Conservation (phyloP, 2,113 vertebrate genomes). For the Crotalus viridis region DNA sequence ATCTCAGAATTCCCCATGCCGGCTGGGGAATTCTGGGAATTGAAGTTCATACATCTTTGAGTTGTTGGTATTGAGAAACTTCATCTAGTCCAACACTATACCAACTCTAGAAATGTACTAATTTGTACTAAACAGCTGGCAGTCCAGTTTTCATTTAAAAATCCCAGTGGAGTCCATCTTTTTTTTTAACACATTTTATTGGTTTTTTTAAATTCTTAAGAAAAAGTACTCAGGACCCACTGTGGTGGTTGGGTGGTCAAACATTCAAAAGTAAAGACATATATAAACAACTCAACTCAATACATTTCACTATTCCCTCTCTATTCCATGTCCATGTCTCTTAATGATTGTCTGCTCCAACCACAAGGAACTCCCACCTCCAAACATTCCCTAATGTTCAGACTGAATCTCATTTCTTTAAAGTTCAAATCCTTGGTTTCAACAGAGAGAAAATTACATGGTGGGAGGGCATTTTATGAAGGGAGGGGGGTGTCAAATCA, state of each 20-base stretch:
- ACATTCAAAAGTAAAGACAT: too few species aligned
- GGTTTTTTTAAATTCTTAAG: too few species aligned
- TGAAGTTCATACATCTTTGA: background rate
- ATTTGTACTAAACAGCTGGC: background rate
- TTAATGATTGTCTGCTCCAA: background rate
- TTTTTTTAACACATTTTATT: too few species aligned
- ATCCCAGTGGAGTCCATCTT: background rate
- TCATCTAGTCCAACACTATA: background rate
- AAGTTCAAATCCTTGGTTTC: background rate
- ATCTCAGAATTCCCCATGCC: background rate
- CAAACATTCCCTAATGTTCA: background rate
- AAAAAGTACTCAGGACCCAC: too few species aligned
- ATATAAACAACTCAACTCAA: too few species aligned
- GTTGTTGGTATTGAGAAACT: background rate
- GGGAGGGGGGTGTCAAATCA: background rate
- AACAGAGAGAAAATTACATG: background rate
- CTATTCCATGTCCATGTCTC: background rate
- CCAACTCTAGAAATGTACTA: background rate
- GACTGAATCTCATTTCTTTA: background rate
- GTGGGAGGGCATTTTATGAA: background rate
- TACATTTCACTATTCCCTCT: too few species aligned
- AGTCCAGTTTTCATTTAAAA: background rate
- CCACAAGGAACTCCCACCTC: background rate
- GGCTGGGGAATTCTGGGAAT: background rate
- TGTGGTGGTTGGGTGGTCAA: too few species aligned